phyloP scores from a whole-genome alignment of 2,888 invertebrate species.

The Ornithoptera alexandrae region DNA sequence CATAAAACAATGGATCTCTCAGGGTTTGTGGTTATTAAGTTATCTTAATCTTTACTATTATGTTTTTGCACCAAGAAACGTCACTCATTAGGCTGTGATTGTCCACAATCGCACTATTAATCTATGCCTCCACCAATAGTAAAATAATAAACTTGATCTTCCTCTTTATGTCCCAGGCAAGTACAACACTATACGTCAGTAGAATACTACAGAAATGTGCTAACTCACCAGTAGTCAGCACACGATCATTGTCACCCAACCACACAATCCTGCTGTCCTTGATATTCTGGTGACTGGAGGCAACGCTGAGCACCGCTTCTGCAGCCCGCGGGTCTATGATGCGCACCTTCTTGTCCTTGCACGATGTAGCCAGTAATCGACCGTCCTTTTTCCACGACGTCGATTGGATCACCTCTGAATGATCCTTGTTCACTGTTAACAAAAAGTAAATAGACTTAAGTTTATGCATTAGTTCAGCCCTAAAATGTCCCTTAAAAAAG shows the following conservation, averaged over 20 bases:
- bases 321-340: constrained; percentile 89
- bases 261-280: constrained; percentile 95
- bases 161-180: too few relatives aligned
- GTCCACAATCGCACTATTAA: too few relatives aligned
- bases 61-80: too few relatives aligned
- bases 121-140: too few relatives aligned
- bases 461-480: too few relatives aligned
- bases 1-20: too few relatives aligned
- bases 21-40: too few relatives aligned
- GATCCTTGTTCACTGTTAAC: constrained; percentile 81
- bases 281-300: constrained; percentile 92
- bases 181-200: too few relatives aligned
- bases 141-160: too few relatives aligned
- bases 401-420: constrained; percentile 93
- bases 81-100: too few relatives aligned
- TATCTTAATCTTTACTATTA: too few relatives aligned
- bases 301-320: constrained; percentile 80
- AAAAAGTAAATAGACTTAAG: neutral
- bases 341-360: constrained; percentile 94
- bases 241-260: constrained; percentile 90
- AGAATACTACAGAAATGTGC: neutral
- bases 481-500: too few relatives aligned
- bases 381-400: constrained; percentile 95
- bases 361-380: constrained; percentile 87
- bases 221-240: constrained; percentile 87